Base-by-base conservation (phyloP, 2,888 invertebrate genomes). In the Colletes collaris region DNA sequence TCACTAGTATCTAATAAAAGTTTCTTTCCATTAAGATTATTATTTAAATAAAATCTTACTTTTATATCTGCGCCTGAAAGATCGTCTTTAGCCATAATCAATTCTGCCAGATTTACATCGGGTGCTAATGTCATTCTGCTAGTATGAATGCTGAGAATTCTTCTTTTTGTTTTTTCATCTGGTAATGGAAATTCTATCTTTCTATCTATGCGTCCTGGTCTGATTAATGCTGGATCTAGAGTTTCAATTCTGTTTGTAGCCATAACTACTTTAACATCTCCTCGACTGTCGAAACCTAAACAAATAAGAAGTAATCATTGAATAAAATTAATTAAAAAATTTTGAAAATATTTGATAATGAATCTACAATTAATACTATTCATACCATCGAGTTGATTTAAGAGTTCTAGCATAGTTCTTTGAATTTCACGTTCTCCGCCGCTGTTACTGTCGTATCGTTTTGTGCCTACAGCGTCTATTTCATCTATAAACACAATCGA, bases 401-500 rank as follows among this genome's bases (percentile, higher is more conserved):
- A 95, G 76, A 99, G 94, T 93, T 99, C 99, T 93, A 99, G 96
- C 99, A 99, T 99, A 76, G 99, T 99, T 93, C 99, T 95, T 93
- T 99, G 99, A 92, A 99, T 99, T 95, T 99, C 99, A 82, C 99
- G 95, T 93, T 99, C 99, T 76, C 99, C 99, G 53, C 99, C 99
- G 67, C 99, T 99, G 93, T 99, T 99, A 0, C 99, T 99, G 92
- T 99, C 99, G 92, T 99, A 99, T 92, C 99, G 96, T 94, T 99
- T 99, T 6, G 99, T 99, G 75, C 99, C 99, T 13, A 99, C 98
- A 44, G 99, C 99, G 95, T 99, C 99, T 90, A 99, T 99, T 95
- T 99, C 99, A 95, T 99, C 99, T 89, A 99, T 99, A 92, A 99
- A 99, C 11, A 99, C 99, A 93, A 99, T 99, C 0, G 99, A 99